These are phyloP conservation scores for Clytia hemisphaerica DNA, from an alignment of 30 jellyfish, hydroid and myxozoan species.

Conservation along the genomic window DNA sequence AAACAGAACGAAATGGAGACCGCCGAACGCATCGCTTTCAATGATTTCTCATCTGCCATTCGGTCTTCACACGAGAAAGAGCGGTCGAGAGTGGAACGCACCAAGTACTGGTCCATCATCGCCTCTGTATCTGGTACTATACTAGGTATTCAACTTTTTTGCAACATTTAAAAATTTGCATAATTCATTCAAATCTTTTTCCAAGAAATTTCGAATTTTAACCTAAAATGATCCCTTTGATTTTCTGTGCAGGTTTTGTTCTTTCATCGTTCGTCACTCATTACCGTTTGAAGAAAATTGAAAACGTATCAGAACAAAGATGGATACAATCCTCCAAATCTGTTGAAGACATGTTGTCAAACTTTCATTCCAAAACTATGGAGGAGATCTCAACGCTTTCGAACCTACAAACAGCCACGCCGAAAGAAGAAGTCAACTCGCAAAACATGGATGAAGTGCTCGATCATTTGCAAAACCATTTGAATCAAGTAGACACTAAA, in stretches of 20 bases:
- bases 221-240: neutral
- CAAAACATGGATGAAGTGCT: no score
- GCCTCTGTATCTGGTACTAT: constrained; percentile 83
- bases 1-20: constrained; percentile 37
- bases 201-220: neutral
- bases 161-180: no score
- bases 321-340: no score
- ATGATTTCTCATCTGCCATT: constrained; percentile 70
- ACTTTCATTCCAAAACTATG: no score
- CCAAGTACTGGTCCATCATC: constrained; percentile 85
- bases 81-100: constrained; percentile 75
- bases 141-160: constrained; percentile 43
- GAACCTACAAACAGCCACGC: no score
- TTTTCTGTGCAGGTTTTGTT: constrained; percentile 45
- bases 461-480: no score
- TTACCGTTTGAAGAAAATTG: constrained; percentile 53
- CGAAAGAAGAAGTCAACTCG: no score
- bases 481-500: no score
- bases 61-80: constrained; percentile 88
- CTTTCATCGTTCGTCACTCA: constrained; percentile 66
- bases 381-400: no score
- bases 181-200: neutral
- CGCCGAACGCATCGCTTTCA: constrained; percentile 56
- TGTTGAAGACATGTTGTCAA: no score
- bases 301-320: no score